A percentile compares a stretch with the other conserved stretches of the same genome.
Evolutionary conservation across 2,888 invertebrate species (phyloP).

Genomic region (Tetrapedia diversipes): DNA sequence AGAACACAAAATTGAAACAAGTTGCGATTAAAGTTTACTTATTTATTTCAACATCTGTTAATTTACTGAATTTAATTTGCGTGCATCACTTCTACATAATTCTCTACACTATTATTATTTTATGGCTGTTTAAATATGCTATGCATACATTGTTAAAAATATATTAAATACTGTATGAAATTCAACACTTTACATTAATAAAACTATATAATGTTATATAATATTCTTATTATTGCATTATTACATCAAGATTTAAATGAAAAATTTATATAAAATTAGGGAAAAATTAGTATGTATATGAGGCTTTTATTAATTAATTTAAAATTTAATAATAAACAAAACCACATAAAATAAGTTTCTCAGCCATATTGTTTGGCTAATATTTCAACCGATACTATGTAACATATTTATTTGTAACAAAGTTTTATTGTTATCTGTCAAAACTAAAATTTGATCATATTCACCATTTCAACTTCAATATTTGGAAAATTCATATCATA

Average conservation of each 20-base stretch:
- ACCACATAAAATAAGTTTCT: conserved; percentile 1
- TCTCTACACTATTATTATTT: conserved; percentile 14
- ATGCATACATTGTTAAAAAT: conserved; percentile 44
- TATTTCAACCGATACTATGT: conserved; percentile 10
- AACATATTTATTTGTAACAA: conserved; percentile 10
- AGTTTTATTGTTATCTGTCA: not conserved
- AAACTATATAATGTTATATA: too few relatives aligned
- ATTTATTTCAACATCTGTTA: conserved; percentile 1
- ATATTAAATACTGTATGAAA: conserved; percentile 49
- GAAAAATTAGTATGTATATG: not conserved
- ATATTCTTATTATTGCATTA: conserved; percentile 24
- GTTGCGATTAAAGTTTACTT: conserved; percentile 5
- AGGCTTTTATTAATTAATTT: not conserved
- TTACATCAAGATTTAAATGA: conserved; percentile 3
- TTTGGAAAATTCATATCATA: conserved; percentile 23
- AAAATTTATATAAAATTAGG: conserved; percentile 4
- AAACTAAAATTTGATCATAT: conserved; percentile 21
- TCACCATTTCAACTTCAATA: conserved; percentile 37
- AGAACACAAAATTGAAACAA: conserved; percentile 2
- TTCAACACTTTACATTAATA: conserved; percentile 32
- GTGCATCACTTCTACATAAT: not conserved
- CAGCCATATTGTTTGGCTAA: conserved; percentile 7
- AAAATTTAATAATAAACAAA: conserved; percentile 11
- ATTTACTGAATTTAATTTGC: too few relatives aligned
- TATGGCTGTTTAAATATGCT: conserved; percentile 17